Evolutionary conservation across 1,140 invertebrate genomes (phyloP), one percentile per base, ranked within the genome.

Genomic region (Heterodera carotae): DNA sequence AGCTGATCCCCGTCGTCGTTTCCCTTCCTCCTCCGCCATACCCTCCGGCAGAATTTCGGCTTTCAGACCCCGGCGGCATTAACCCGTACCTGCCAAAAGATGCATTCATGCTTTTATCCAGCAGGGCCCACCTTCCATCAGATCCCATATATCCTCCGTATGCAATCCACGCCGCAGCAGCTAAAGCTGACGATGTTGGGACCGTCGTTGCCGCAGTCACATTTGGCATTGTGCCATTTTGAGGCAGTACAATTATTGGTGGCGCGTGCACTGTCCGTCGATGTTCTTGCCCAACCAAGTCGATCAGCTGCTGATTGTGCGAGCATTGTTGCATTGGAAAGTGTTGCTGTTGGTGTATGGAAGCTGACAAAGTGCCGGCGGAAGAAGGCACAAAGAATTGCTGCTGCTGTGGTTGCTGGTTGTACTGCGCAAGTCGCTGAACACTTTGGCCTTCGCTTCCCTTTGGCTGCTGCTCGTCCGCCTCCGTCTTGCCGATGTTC

Each of bases 121-220:
- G n/a, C 12, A 29, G 8, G 18, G 29, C 62, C 29, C 27, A 66
- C 62, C 62, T 66, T 34, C 62, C 33, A 7, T 66, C 62, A 10
- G 62, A 12, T 29, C 62, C 62, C 62, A 66, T 18, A 31, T 66
- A 66, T 66, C 62, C 62, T 12, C 62, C 62, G 33, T 66, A 66
- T 10, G 62, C 62, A 31, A 66, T 66, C 62, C 62, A 66, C 29
- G 62, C 62, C 33, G 62, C 62, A 66, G 62, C 62, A n/a, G 62
- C 62, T 34, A 66, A 66, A 15, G 62, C 62, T 12, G 62, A 66
- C 48, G 48, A 56, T 22, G 48, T 56, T 56, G 48, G 48, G 15
- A 56, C 48, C 12, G 48, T 56, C 18, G 48, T 56, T 56, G 48
- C 5, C 22, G 48, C 48, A 8, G 39, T 43, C 12, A 6, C 39